Evolutionary conservation across 2,888 invertebrate genomes (phyloP).

Genomic region (Thecocarcelia acutangulata): DNA sequence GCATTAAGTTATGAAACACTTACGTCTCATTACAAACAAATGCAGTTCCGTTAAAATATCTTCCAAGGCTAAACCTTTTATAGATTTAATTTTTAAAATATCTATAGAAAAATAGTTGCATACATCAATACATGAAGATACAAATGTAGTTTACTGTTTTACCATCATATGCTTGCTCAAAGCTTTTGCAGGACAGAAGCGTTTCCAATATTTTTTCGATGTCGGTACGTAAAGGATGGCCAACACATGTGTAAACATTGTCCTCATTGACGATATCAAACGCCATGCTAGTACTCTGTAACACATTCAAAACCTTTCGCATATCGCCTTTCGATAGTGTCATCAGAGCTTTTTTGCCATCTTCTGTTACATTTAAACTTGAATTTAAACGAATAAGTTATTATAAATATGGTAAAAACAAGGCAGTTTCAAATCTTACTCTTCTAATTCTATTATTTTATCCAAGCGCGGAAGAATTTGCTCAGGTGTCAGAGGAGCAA

Average conservation of each 20-base stretch:
- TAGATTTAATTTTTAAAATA: constrained; percentile 91
- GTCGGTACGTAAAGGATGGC: constrained; percentile 95
- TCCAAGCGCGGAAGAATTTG: constrained; percentile 95
- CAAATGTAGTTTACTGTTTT: constrained; percentile 1
- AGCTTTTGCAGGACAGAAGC: constrained; percentile 82
- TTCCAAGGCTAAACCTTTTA: constrained; percentile 94
- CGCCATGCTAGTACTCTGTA: constrained; percentile 98
- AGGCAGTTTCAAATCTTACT: constrained; percentile 82
- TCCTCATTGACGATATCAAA: constrained; percentile 94
- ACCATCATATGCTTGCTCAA: constrained; percentile 79
- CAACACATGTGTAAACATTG: constrained; percentile 96
- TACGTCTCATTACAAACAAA: constrained; percentile 92
- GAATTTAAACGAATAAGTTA: constrained; percentile 38
- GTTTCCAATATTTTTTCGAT: constrained; percentile 94
- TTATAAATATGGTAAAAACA: neutral
- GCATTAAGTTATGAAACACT: constrained; percentile 77
- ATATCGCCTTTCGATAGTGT: constrained; percentile 97
- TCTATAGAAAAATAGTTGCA: constrained; percentile 80
- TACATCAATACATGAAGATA: neutral
- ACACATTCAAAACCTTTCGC: constrained; percentile 97
- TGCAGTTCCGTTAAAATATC: constrained; percentile 97
- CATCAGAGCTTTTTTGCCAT: constrained; percentile 94
- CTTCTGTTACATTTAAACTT: constrained; percentile 91
- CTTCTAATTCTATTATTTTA: constrained; percentile 90
- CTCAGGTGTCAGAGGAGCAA: constrained; percentile 92